Evolutionary conservation across 2,113 vertebrate genomes (phyloP), one percentile per base, ranked within the genome.

Genomic region (Nesogale talazaci): DNA sequence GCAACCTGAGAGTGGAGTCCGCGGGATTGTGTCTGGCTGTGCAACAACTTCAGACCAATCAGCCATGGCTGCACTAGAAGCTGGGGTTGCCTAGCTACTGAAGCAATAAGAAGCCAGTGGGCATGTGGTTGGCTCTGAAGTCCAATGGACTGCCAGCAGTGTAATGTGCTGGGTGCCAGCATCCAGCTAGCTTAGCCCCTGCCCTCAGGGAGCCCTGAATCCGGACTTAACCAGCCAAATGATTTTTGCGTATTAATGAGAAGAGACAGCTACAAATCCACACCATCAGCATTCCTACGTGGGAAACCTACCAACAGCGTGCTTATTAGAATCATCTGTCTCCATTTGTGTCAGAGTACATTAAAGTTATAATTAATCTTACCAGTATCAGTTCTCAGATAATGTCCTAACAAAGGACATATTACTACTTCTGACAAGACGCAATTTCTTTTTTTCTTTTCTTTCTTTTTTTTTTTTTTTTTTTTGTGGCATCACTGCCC

Each of bases 281-380:
- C 69, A 85, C 59, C 57, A 74, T 22, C 56, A 65, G 57, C 82
- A 88, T 74, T 93, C 59, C 67, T 89, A 57, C 70, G 42, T 67
- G 79, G 67, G 42, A 79, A 78, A 85, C 38, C 79, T 46, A 83
- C 75, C 46, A 90, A 75, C 75, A 76, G 46, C 83, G 29, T 34
- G 70, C 81, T 89, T 91, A 94, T 95, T 93, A 86, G 88, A 90
- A 38, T 38, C 40, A 92, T 95, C 72, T 56, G 59, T 96, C 89
- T 96, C 91, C 59, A 94, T 96, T 88, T 92, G 78, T 94, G 88
- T 92, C 89, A 36, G 15, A 34, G 61, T 67, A 29, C 69, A 91
- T 94, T 89, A 96, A 92, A 89, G 84, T 89, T 81, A 84, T 56
- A 94, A 94, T 92, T 76, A 94, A 61, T 96, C 89, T 96, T 69